A percentile compares a stretch with the other conserved stretches of the same genome.
These are phyloP conservation scores for Lacanobia wlatinum DNA, from an alignment of 2,888 invertebrate genomes.

Conservation along the genomic window DNA sequence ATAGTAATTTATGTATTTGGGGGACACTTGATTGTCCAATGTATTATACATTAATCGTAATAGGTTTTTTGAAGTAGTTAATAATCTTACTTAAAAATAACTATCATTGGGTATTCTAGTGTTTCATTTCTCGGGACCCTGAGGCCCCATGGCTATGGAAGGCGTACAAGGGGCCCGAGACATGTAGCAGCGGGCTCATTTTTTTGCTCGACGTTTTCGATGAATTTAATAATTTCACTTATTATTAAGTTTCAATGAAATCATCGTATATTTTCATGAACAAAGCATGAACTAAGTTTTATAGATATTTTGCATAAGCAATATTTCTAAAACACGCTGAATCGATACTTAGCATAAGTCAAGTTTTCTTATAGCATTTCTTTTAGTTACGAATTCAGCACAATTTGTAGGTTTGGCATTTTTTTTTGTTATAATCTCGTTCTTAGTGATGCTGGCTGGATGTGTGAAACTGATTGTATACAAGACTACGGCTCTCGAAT, in stretches of 20 bases:
- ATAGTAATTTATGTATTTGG: not conserved
- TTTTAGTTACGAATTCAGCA: constrained; percentile 61
- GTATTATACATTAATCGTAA: not conserved
- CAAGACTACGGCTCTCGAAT: constrained; percentile 5
- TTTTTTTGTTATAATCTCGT: constrained; percentile 23
- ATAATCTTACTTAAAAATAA: too few relatives aligned
- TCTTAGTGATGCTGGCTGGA: constrained; percentile 17
- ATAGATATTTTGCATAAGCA: not conserved
- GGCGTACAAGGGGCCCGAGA: too few relatives aligned
- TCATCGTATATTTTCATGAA: not conserved
- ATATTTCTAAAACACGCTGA: constrained; percentile 51
- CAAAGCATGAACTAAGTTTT: not conserved
- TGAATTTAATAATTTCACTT: not conserved
- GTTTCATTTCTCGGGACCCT: not conserved
- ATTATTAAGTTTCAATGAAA: not conserved
- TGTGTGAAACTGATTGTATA: constrained; percentile 29
- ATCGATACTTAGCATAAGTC: constrained; percentile 52
- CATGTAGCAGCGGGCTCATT: too few relatives aligned
- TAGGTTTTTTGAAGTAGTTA: not conserved
- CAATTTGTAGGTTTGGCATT: constrained; percentile 39
- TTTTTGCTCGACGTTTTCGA: too few relatives aligned
- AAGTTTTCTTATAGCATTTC: constrained; percentile 37
- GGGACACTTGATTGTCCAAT: constrained; percentile 24
- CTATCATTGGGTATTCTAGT: not conserved
- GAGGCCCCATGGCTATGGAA: too few relatives aligned